Base-by-base conservation (phyloP, 2,888 invertebrate species). In the Molorchus minor region DNA sequence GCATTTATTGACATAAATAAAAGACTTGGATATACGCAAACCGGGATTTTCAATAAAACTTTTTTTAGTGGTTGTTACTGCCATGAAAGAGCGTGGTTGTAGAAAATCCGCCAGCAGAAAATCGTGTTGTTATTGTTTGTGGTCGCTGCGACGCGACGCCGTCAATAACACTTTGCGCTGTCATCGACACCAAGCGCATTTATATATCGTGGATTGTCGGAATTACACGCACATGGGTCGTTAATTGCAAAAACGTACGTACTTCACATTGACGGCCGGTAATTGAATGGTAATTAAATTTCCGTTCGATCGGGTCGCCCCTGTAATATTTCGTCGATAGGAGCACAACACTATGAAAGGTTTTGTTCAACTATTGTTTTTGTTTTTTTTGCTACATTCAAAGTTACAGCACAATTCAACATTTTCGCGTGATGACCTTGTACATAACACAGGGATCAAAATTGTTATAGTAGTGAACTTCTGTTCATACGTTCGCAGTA, bases 261-360 rank as follows among this genome's bases (percentile, higher is more conserved):
- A 35, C 47, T 47, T 46, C 46, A 46, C 30, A 15, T 47, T 47
- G 47, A 47, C 35, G 36, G 15, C 19, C 13, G 20, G 12, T 47
- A 47, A 47, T 47, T 47, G 35, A 33, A 19, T 35, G 12, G 17
- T 29, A 30, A 47, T 47, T 35, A 20, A 47, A 19, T 15, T 30
- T 35, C 19, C 13, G 13, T 40, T 40, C 19, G 19, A 19, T 40
- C 3, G n/a, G 8, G 17, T 17, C 20, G n/a, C n/a, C 3, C 19
- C 4, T 8, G 16, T 19, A 19, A 19, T 19, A 40, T 3, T 12
- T 40, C n/a, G 15, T n/a, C 40, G 12, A 19, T 40, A 19, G 40
- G 25, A 3, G 25, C 8, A n/a, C n/a, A n/a, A n/a, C n/a, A n/a
- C n/a, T n/a, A n/a, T n/a, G n/a, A n/a, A n/a, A n/a, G n/a, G n/a